These are phyloP conservation scores for Montipora capricornis DNA, from an alignment of 64 coral and sea anemone genomes.

Conservation along the genomic window DNA sequence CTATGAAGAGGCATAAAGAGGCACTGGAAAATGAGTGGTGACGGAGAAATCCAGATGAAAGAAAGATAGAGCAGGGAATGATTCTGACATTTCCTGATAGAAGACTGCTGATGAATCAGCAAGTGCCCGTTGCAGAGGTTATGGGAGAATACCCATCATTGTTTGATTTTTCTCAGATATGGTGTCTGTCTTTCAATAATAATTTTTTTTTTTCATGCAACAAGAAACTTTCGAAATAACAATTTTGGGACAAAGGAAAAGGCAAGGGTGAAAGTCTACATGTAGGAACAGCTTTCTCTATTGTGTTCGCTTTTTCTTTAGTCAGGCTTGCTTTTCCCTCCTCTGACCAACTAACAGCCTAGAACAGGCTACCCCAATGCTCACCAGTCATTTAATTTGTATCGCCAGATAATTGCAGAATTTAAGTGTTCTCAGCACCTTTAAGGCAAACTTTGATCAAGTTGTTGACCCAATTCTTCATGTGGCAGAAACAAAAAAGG, in stretches of 20 bases:
- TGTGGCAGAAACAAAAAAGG: neutral
- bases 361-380: no score
- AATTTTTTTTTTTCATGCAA: no score
- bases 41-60: conserved; percentile 1
- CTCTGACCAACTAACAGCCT: no score
- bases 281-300: no score
- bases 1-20: conserved; percentile 21
- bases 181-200: no score
- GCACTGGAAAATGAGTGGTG: conserved; percentile 14
- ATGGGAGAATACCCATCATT: conserved; percentile 41
- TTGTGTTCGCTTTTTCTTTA: no score
- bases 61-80: conserved; percentile 18
- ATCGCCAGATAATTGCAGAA: no score
- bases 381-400: no score
- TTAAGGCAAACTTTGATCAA: neutral
- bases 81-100: conserved; percentile 15
- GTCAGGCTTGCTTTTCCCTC: no score
- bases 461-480: neutral
- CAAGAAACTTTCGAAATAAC: no score
- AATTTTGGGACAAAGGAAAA: no score
- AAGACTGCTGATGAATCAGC: conserved; percentile 33
- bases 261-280: no score
- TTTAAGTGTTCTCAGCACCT: neutral
- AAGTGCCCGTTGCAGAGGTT: neutral
- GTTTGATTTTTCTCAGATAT: conserved; percentile 53